A percentile compares a stretch with the other conserved stretches of the same genome.
phyloP scores from a whole-genome alignment of 2,797 vertebrate species.

The Poeciliopsis presidionis region DNA sequence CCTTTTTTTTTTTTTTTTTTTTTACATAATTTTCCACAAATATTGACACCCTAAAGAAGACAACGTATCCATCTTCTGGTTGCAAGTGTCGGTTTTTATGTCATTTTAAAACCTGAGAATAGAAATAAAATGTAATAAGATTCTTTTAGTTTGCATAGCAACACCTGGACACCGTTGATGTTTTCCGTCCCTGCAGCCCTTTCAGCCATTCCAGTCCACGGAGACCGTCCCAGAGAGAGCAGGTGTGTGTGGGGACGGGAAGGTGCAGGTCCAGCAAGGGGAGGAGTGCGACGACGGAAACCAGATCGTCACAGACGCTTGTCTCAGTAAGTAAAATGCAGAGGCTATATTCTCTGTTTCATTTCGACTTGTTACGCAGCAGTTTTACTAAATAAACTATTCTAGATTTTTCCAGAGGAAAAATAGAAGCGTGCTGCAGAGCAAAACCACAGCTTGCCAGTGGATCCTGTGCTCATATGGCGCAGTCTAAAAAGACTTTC shows the following conservation, averaged over 20 bases:
- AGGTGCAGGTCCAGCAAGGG: conserved; percentile 86
- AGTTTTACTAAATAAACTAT: conserved; percentile 1
- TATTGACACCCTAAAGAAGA: no score
- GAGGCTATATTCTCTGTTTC: background rate
- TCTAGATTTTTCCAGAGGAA: conserved; percentile 3
- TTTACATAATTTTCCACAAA: no score
- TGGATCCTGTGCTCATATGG: conserved; percentile 31
- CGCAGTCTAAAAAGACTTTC: conserved; percentile 47
- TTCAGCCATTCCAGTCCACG: conserved; percentile 87
- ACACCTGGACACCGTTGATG: background rate
- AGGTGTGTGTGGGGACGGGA: conserved; percentile 88
- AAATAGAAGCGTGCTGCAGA: conserved; percentile 25
- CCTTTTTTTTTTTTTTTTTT: no score
- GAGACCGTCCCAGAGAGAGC: conserved; percentile 80
- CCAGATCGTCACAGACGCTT: conserved; percentile 85
- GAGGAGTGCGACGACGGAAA: conserved; percentile 98
- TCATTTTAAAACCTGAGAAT: no score
- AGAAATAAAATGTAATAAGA: background rate
- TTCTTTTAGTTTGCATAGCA: background rate
- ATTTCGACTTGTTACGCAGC: background rate
- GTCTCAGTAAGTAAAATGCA: conserved; percentile 87
- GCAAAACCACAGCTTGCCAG: conserved; percentile 19
- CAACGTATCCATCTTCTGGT: no score
- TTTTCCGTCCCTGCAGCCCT: conserved; percentile 48
- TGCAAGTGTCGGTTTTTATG: no score